These are phyloP conservation scores for Odontocolon sp. DNA, from an alignment of 2,888 invertebrate genomes.

Conservation along the genomic window DNA sequence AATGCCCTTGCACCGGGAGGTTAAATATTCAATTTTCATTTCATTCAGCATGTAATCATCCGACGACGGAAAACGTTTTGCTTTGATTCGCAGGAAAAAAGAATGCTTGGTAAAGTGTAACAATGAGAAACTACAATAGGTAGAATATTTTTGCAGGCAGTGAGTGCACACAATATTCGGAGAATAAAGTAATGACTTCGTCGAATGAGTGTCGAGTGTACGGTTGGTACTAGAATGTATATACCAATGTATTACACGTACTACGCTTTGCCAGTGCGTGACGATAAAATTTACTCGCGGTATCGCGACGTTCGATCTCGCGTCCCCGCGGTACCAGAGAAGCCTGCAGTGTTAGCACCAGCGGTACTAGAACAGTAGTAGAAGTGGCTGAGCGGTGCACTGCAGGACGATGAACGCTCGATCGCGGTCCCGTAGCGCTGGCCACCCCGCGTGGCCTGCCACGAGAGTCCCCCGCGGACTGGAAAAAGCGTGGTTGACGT, in stretches of 20 bases:
- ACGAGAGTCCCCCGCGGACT: slow-evolving; percentile 40
- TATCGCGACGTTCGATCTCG: slow-evolving; percentile 51
- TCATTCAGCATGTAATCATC: not conserved
- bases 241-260: slow-evolving; percentile 6
- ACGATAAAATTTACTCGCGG: slow-evolving; percentile 60
- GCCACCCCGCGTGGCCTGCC: slow-evolving; percentile 19
- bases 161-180: slow-evolving; percentile 21
- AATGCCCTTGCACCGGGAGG: too few species aligned
- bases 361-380: slow-evolving; percentile 5
- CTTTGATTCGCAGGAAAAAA: not conserved
- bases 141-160: slow-evolving; percentile 5
- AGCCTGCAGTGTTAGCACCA: slow-evolving; percentile 10
- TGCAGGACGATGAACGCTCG: slow-evolving; percentile 47
- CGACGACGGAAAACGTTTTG: not conserved
- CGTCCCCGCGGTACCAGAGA: slow-evolving; percentile 24
- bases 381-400: slow-evolving; percentile 45
- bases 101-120: not conserved
- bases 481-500: slow-evolving; percentile 56
- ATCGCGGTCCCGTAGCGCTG: slow-evolving; percentile 35
- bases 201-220: slow-evolving; percentile 38
- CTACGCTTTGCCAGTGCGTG: slow-evolving; percentile 59
- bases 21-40: not conserved
- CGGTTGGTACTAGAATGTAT: slow-evolving; percentile 1
- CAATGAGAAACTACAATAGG: not conserved
- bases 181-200: slow-evolving; percentile 42